Percentiles rank a stretch among this genome's conserved stretches.
Conservation (phyloP, 2,888 invertebrate genomes). For the Pyrrhia umbra region DNA sequence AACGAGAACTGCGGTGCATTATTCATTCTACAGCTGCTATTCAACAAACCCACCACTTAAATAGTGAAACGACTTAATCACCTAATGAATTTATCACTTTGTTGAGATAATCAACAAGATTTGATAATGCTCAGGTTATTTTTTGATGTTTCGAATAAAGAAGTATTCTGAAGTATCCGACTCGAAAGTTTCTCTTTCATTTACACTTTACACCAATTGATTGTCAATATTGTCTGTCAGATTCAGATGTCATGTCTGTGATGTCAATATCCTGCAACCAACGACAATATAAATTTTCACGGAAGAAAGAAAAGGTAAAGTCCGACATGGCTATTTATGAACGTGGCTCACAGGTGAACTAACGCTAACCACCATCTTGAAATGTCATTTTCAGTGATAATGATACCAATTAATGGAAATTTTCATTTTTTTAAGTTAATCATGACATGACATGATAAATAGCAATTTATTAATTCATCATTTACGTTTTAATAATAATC, state of each 20-base stretch:
- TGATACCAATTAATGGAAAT: too few relatives aligned
- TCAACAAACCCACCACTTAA: conserved; percentile 24
- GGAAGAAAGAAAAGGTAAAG: too few relatives aligned
- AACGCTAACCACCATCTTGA: too few relatives aligned
- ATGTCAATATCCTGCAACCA: too few relatives aligned
- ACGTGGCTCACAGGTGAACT: too few relatives aligned
- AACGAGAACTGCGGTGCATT: conserved; percentile 95
- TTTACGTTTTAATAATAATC: too few relatives aligned
- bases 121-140: conserved; percentile 44
- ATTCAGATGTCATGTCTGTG: conserved; percentile 21
- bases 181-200: conserved; percentile 54
- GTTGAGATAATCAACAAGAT: conserved; percentile 38
- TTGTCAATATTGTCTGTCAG: conserved; percentile 47
- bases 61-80: conserved; percentile 29
- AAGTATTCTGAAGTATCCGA: neutral
- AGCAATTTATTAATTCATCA: too few relatives aligned
- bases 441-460: too few relatives aligned
- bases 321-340: too few relatives aligned
- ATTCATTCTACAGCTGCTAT: conserved; percentile 77
- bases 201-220: conserved; percentile 36
- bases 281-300: too few relatives aligned
- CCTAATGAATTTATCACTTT: conserved; percentile 44
- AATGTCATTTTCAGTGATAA: too few relatives aligned
- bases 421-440: too few relatives aligned
- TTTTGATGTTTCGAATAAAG: conserved; percentile 19